Conservation (phyloP, 2,888 invertebrate genomes). For the Sphecodes monilicornis region DNA sequence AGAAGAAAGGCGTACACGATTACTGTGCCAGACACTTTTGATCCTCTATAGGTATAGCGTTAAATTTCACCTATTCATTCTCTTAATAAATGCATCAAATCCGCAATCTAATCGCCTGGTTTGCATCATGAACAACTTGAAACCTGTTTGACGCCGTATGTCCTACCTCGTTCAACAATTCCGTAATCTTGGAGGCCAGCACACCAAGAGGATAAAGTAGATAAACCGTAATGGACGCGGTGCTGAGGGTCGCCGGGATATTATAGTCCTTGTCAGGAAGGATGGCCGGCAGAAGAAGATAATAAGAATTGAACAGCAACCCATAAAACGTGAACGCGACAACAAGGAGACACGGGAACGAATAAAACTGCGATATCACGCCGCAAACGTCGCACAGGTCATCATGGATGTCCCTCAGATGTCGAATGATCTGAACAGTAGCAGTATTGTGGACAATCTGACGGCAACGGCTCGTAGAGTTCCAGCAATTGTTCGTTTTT, state of each 20-base stretch:
- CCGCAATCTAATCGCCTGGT: too few relatives aligned
- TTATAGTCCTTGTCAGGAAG: not conserved
- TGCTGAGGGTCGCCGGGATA: not conserved
- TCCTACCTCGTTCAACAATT: conserved; percentile 55
- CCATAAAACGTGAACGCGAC: conserved; percentile 33
- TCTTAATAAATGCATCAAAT: too few relatives aligned
- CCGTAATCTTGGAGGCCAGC: conserved; percentile 48
- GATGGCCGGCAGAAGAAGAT: conserved; percentile 25
- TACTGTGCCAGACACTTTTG: too few relatives aligned
- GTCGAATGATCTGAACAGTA: conserved; percentile 31
- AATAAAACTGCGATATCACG: conserved; percentile 63
- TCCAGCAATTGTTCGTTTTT: not conserved
- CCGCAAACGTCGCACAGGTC: conserved; percentile 56
- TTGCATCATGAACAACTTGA: too few relatives aligned
- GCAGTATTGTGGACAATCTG: conserved; percentile 33
- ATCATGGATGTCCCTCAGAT: conserved; percentile 51
- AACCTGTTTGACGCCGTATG: too few relatives aligned
- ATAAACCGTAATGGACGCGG: conserved; percentile 16
- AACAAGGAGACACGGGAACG: conserved; percentile 51
- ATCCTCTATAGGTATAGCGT: too few relatives aligned
- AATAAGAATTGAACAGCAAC: conserved; percentile 62
- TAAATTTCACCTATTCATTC: too few relatives aligned
- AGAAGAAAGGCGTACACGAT: too few relatives aligned
- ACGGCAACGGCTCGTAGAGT: conserved; percentile 9
- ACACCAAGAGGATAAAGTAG: conserved; percentile 42